These are phyloP conservation scores for Holocentrus rufus DNA, from an alignment of 2,797 vertebrate species.

Conservation along the genomic window DNA sequence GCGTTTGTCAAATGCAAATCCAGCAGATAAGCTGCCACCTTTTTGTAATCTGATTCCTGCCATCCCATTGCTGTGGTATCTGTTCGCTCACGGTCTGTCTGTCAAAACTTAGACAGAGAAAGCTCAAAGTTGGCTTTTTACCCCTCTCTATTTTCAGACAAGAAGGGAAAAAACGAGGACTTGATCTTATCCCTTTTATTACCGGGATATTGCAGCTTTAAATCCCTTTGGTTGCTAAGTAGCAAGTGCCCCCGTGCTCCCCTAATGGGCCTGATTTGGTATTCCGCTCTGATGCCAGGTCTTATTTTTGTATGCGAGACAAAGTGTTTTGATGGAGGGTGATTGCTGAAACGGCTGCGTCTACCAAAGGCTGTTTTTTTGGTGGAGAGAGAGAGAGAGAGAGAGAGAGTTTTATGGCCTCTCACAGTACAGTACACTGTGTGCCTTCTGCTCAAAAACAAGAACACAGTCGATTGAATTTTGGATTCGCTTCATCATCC, in stretches of 20 bases:
- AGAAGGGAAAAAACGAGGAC: constrained; percentile 59
- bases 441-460: constrained; percentile 89
- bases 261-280: constrained; percentile 99
- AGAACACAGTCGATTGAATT: constrained; percentile 91
- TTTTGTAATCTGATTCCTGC: constrained; percentile 39
- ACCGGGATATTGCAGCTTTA: constrained; percentile 87
- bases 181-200: constrained; percentile 85
- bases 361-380: constrained; percentile 89
- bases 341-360: constrained; percentile 92
- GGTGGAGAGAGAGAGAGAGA: constrained; percentile 13
- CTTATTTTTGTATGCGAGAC: constrained; percentile 99
- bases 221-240: constrained; percentile 97
- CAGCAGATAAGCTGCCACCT: too few species aligned
- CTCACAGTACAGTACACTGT: constrained; percentile 94
- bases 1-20: too few species aligned
- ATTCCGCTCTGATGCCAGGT: constrained; percentile 92
- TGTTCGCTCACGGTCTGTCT: constrained; percentile 40
- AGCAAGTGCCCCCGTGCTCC: constrained; percentile 92
- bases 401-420: constrained; percentile 90
- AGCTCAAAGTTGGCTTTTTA: constrained; percentile 73
- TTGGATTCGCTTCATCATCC: constrained; percentile 90
- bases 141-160: constrained; percentile 73
- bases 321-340: constrained; percentile 99
- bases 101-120: constrained; percentile 52
- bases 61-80: neutral